These are phyloP conservation scores for Trichacis sp. DNA, from an alignment of 2,888 invertebrate species.

Conservation along the genomic window DNA sequence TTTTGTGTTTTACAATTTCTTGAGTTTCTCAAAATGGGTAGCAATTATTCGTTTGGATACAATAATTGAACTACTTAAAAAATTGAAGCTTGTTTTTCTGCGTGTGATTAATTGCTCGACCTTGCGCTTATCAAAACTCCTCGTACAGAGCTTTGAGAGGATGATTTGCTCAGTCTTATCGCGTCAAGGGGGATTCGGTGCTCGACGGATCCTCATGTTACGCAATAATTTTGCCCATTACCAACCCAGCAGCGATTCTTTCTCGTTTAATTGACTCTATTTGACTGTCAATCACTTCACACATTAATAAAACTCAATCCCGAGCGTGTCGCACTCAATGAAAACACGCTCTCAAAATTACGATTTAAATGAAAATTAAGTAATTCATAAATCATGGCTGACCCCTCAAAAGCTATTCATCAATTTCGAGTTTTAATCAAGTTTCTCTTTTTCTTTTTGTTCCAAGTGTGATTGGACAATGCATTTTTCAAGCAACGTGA, in stretches of 20 bases:
- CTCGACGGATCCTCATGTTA: conserved; percentile 17
- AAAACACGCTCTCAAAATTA: neutral
- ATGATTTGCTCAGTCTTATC: conserved; percentile 54
- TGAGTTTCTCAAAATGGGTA: no score
- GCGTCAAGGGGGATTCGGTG: conserved; percentile 9
- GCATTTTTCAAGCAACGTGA: no score
- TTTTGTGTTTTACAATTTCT: no score
- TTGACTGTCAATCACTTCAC: conserved; percentile 17
- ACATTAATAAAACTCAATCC: neutral
- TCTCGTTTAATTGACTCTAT: conserved; percentile 39
- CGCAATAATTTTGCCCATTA: conserved; percentile 20
- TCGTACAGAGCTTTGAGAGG: conserved; percentile 55
- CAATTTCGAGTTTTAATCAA: neutral
- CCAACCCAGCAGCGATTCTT: conserved; percentile 31
- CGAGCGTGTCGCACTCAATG: conserved; percentile 4
- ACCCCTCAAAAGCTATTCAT: neutral
- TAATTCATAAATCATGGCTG: neutral
- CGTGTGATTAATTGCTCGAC: conserved; percentile 57
- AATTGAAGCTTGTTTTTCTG: conserved; percentile 10
- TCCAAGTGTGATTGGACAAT: no score
- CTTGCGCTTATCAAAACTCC: conserved; percentile 61
- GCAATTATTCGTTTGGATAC: no score
- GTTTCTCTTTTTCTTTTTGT: neutral
- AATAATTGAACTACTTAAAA: no score
- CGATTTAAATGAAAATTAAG: conserved; percentile 2